Evolutionary conservation across 2,888 invertebrate genomes (phyloP).

Genomic region (Lasioglossum figueresi): DNA sequence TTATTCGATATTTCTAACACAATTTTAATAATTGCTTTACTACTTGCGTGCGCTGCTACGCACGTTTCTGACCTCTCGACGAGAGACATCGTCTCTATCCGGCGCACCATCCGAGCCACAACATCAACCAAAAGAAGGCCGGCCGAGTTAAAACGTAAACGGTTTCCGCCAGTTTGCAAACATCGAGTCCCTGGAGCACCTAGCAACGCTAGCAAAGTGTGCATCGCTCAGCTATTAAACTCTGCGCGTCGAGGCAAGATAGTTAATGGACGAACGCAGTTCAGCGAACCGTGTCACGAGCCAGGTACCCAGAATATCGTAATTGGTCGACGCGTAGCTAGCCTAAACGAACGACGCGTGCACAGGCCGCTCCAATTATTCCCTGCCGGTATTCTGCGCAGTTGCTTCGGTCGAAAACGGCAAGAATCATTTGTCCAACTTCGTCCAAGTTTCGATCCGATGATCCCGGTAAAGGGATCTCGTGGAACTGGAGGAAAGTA

Average conservation of each 20-base stretch:
- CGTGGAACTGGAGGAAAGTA: not conserved
- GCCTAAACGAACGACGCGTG: not conserved
- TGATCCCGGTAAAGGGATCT: not conserved
- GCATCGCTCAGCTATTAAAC: not conserved
- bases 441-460: too few species aligned
- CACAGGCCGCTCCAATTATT: not conserved
- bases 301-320: not conserved
- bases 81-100: not conserved
- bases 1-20: too few species aligned
- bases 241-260: conserved; percentile 7
- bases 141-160: not conserved
- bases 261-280: conserved; percentile 17
- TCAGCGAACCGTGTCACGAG: not conserved
- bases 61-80: not conserved
- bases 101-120: not conserved
- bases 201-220: not conserved
- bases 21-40: too few species aligned
- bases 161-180: not conserved
- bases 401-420: not conserved
- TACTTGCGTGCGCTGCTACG: too few species aligned
- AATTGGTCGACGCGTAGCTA: not conserved
- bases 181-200: not conserved
- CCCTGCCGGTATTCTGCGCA: not conserved
- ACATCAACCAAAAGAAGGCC: not conserved
- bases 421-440: not conserved